phyloP scores from a whole-genome alignment of 2,113 vertebrate species.

The Dromiciops gliroides region DNA sequence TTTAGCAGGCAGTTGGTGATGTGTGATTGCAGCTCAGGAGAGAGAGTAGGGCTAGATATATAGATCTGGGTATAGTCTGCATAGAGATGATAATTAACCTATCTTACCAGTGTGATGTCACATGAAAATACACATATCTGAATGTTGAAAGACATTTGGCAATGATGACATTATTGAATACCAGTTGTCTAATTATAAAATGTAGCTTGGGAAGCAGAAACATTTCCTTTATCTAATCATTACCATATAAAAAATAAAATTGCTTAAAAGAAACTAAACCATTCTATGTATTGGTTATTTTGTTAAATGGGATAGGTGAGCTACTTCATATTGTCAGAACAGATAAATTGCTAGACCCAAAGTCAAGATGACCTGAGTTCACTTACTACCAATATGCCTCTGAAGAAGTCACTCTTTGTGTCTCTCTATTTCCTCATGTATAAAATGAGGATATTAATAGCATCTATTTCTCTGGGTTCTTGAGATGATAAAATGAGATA shows the following conservation, averaged over 20 bases:
- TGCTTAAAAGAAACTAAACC: background rate
- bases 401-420: background rate
- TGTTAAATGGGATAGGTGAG: background rate
- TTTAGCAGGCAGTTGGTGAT: background rate
- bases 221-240: background rate
- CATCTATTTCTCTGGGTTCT: background rate
- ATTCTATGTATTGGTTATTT: background rate
- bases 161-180: background rate
- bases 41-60: background rate
- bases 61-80: background rate
- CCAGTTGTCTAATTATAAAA: background rate
- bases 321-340: background rate
- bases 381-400: background rate
- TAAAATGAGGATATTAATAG: background rate
- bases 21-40: background rate
- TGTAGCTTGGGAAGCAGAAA: background rate
- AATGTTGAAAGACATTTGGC: background rate
- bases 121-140: background rate
- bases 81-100: background rate
- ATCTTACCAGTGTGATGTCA: background rate
- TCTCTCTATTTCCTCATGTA: accelerated
- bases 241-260: background rate
- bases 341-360: background rate
- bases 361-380: background rate
- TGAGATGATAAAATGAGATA: conserved; percentile 8